A percentile compares a stretch with the other conserved stretches of the same genome.
Evolutionary conservation across 2,888 invertebrate species (phyloP).

Genomic region (Amblyteles armatorius): DNA sequence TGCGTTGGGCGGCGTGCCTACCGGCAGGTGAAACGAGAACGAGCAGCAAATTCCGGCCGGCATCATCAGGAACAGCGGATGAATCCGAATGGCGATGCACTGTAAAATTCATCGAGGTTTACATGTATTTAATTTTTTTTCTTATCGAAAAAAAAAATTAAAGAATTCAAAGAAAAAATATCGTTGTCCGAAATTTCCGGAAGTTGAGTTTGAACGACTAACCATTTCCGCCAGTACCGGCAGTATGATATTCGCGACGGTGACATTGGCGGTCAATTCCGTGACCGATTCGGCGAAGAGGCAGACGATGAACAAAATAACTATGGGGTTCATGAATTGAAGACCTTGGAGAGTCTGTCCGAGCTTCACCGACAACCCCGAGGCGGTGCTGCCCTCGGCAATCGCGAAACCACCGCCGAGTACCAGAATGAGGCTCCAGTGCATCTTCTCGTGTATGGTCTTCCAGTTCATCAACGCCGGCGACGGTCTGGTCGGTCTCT

Average conservation of each 20-base stretch:
- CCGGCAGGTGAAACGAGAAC: constrained; percentile 97
- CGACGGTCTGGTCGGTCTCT: constrained; percentile 88
- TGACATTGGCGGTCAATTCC: constrained; percentile 96
- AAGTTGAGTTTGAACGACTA: constrained; percentile 69
- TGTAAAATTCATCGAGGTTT: constrained; percentile 78
- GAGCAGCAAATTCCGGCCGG: constrained; percentile 96
- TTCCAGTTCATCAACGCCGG: constrained; percentile 93
- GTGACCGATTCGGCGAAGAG: constrained; percentile 93
- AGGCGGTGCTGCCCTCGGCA: constrained; percentile 93
- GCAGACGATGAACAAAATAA: constrained; percentile 91
- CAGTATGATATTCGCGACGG: constrained; percentile 94
- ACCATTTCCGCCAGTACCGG: constrained; percentile 94
- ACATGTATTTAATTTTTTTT: background rate
- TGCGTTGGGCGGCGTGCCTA: constrained; percentile 98
- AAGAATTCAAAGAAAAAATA: background rate
- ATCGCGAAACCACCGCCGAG: constrained; percentile 97
- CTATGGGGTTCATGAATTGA: constrained; percentile 87
- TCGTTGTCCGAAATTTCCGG: too few species aligned
- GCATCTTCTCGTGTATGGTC: constrained; percentile 93
- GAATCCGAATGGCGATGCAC: constrained; percentile 90
- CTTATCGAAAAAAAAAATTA: background rate
- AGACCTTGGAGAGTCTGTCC: constrained; percentile 90
- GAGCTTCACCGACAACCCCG: constrained; percentile 91
- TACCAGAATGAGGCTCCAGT: constrained; percentile 95
- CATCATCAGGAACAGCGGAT: constrained; percentile 95